phyloP scores from a whole-genome alignment of 2,797 vertebrate genomes.

The Argyrosomus regius region DNA sequence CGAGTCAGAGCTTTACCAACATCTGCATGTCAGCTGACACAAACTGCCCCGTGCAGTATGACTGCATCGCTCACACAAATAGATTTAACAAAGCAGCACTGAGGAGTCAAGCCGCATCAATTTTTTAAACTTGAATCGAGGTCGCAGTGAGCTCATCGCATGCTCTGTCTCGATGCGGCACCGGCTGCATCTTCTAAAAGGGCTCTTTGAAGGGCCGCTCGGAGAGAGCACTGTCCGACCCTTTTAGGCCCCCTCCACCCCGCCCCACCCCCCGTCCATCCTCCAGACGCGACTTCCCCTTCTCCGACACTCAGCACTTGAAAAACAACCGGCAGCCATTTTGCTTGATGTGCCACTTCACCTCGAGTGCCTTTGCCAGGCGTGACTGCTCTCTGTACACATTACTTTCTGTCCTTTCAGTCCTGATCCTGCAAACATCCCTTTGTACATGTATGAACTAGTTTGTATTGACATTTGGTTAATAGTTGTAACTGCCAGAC shows the following conservation, averaged over 20 bases:
- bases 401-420: too few relatives aligned
- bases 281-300: conserved; percentile 45
- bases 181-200: conserved; percentile 67
- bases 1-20: background rate
- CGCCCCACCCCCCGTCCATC: background rate
- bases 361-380: conserved; percentile 23
- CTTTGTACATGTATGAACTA: background rate
- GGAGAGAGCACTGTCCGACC: conserved; percentile 39
- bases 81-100: conserved; percentile 49
- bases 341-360: conserved; percentile 47
- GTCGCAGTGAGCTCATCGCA: conserved; percentile 72
- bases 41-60: conserved; percentile 2
- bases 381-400: background rate
- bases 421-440: background rate
- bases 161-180: conserved; percentile 65
- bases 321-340: conserved; percentile 64
- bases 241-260: conserved; percentile 6
- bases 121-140: conserved; percentile 65
- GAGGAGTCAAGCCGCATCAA: conserved; percentile 46
- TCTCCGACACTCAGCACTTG: conserved; percentile 20
- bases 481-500: background rate
- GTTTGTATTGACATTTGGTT: background rate
- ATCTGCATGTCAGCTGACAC: conserved; percentile 29
- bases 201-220: conserved; percentile 65
- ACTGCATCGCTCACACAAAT: conserved; percentile 52